These are phyloP conservation scores for Luscinia megarhynchos DNA, from an alignment of 2,797 vertebrate genomes.

Conservation along the genomic window DNA sequence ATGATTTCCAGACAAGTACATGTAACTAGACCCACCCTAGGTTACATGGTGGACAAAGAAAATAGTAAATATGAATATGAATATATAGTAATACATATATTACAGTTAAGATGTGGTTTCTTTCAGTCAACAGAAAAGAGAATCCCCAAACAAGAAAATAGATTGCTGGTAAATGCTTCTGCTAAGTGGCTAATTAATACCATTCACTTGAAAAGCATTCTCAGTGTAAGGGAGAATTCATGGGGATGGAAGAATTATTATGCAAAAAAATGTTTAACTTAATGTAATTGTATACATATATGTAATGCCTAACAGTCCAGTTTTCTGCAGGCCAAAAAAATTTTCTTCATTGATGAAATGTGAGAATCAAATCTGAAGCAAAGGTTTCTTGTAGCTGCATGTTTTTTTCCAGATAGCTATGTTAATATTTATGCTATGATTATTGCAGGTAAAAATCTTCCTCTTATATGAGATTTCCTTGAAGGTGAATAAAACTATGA, in stretches of 20 bases:
- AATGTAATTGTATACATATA: neutral
- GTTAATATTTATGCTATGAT: neutral
- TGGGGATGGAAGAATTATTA: neutral
- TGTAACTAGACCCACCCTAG: neutral
- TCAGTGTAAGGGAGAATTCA: neutral
- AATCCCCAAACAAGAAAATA: neutral
- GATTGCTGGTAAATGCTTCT: neutral
- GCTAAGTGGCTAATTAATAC: neutral
- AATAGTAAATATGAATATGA: neutral
- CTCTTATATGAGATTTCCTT: neutral
- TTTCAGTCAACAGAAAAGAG: neutral
- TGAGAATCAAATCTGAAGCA: neutral
- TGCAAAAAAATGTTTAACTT: neutral
- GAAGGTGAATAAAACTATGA: neutral
- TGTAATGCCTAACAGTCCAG: neutral
- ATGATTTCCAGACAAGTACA: constrained; percentile 7
- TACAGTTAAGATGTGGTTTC: neutral
- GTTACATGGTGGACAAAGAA: neutral
- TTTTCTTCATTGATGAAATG: neutral
- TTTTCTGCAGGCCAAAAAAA: neutral
- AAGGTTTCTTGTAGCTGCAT: neutral
- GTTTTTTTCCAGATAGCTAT: neutral
- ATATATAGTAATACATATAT: neutral
- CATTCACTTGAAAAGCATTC: neutral
- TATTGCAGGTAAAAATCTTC: neutral